Evolutionary conservation across 2,797 vertebrate species (phyloP).

Genomic region (Pangasius mekongensis): DNA sequence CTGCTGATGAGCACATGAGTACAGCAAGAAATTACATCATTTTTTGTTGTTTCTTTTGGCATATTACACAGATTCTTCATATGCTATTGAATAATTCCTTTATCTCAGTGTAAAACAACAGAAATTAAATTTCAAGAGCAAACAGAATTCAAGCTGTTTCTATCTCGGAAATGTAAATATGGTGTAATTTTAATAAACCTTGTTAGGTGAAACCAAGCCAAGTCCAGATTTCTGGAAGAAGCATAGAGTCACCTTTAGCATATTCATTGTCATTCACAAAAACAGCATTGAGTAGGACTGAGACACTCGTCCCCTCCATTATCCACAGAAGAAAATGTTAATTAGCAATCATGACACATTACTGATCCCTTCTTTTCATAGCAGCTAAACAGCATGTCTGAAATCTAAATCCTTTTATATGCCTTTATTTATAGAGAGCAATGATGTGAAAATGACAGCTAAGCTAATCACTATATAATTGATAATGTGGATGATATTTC

Average conservation of each 20-base stretch:
- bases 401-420: slow-evolving; percentile 78
- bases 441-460: slow-evolving; percentile 53
- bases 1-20: background rate
- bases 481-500: slow-evolving; percentile 64
- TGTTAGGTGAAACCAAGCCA: slow-evolving; percentile 73
- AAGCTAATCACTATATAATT: slow-evolving; percentile 67
- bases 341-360: slow-evolving; percentile 75
- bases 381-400: slow-evolving; percentile 71
- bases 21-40: background rate
- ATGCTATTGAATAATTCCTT: background rate
- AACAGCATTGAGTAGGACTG: slow-evolving; percentile 64
- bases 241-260: slow-evolving; percentile 70
- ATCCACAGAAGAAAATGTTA: slow-evolving; percentile 76
- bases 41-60: background rate
- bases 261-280: slow-evolving; percentile 72
- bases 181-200: slow-evolving; percentile 72
- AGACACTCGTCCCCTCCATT: slow-evolving; percentile 71
- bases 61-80: background rate
- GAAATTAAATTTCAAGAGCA: slow-evolving; percentile 16
- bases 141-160: slow-evolving; percentile 23
- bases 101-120: background rate
- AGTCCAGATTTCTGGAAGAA: slow-evolving; percentile 72
- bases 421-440: slow-evolving; percentile 72
- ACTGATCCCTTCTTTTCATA: slow-evolving; percentile 70
- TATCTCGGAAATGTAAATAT: slow-evolving; percentile 37